Conservation (phyloP, 2,888 invertebrate species). For the Amblyteles armatorius region DNA sequence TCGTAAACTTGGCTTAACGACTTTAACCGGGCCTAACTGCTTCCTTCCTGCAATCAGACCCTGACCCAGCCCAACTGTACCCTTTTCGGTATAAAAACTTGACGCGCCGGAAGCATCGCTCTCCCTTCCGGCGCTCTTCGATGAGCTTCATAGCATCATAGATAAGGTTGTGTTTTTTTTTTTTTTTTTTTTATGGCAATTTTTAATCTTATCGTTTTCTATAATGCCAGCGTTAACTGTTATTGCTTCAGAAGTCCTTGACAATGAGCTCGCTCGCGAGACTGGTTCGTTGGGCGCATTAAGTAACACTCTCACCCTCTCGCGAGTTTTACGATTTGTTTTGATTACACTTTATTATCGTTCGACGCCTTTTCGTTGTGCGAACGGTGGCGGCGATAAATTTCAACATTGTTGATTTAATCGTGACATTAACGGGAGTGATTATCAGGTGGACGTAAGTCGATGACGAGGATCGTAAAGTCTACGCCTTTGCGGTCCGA, state of each 20-base stretch:
- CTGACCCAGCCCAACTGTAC: slow-evolving; percentile 79
- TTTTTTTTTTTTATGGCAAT: neutral
- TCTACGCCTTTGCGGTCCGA: slow-evolving; percentile 82
- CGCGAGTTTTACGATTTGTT: slow-evolving; percentile 82
- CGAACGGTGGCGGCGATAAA: slow-evolving; percentile 81
- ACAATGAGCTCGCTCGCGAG: slow-evolving; percentile 50
- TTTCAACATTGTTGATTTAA: slow-evolving; percentile 82
- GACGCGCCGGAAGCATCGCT: slow-evolving; percentile 19
- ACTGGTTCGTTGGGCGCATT: slow-evolving; percentile 47
- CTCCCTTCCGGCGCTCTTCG: neutral
- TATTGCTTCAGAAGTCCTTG: slow-evolving; percentile 51
- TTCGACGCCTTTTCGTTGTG: slow-evolving; percentile 81
- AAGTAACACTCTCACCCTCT: slow-evolving; percentile 40
- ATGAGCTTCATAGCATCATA: neutral
- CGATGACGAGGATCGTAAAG: slow-evolving; percentile 80
- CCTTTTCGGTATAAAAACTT: slow-evolving; percentile 37
- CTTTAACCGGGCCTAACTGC: slow-evolving; percentile 85
- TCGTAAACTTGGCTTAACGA: slow-evolving; percentile 85
- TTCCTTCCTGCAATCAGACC: slow-evolving; percentile 85
- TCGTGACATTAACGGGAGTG: slow-evolving; percentile 84
- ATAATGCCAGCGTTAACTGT: neutral
- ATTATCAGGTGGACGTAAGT: slow-evolving; percentile 83
- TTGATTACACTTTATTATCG: slow-evolving; percentile 83
- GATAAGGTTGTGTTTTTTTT: neutral
- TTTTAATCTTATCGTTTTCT: neutral